Evolutionary conservation across 2,113 vertebrate genomes (phyloP), one percentile per base, ranked within the genome.

Genomic region (Oostethus manadensis): DNA sequence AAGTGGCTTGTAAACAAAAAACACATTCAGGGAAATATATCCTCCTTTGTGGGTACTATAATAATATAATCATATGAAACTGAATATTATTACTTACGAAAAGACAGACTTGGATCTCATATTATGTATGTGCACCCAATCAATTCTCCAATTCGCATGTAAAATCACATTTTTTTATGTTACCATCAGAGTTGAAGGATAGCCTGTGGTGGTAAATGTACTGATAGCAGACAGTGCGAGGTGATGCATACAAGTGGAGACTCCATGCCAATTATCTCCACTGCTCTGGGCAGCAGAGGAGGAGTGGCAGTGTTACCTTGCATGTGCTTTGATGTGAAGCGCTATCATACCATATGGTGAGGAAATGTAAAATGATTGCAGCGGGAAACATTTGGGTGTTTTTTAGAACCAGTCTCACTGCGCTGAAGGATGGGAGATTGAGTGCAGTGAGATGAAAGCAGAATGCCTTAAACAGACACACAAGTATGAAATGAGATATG

Each of bases 321-420:
- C 44, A 64, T 70, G 1, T 20, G 59, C 72, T 81, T 80, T 80
- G 77, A 84, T 74, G 71, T 76, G 60, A 62, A 62, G 53, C 54
- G 16, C 57, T 78, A 61, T 57, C 58, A 76, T 70, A 43, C 58
- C 58, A 62, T 45, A 73, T 74, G 64, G 59, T 47, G 55, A 40
- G 54, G 54, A 82, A 76, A 77, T 75, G 62, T 59, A 55, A 72
- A 78, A 73, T 69, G 56, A 77, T 82, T 77, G 56, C 63, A 70
- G 58, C 51, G 3, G 67, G 66, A 78, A 73, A 74, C 68, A 77
- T 74, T 67, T 18, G 38, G 54, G 29, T 40, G 14, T 42, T 64
- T 56, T 64, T 60, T 54, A 56, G 62, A 71, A 33, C 13, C 42
- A 55, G 59, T 65, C 51, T 18, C 23, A 42, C 44, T 62, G 66